These are phyloP conservation scores for Epinotia demarniana DNA, from an alignment of 2,888 invertebrate species.

Conservation along the genomic window DNA sequence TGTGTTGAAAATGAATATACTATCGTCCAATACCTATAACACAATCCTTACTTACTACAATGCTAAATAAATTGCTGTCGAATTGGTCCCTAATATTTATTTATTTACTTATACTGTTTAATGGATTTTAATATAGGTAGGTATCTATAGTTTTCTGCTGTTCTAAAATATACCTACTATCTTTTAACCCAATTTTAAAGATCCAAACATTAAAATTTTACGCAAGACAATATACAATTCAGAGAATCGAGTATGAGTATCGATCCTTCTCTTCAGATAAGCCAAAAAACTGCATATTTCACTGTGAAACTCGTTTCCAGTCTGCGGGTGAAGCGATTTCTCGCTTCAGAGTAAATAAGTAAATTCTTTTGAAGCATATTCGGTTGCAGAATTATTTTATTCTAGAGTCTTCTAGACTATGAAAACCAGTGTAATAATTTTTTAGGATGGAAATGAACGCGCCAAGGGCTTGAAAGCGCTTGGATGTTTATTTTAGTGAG, in stretches of 20 bases:
- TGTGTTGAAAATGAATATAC: too few relatives aligned
- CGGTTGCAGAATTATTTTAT: slow-evolving; percentile 34
- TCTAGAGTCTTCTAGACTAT: slow-evolving; percentile 22
- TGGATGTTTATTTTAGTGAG: slow-evolving; percentile 34
- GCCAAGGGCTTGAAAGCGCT: slow-evolving; percentile 29
- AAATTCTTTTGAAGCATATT: slow-evolving; percentile 33
- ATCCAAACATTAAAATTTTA: background rate
- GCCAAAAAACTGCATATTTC: slow-evolving; percentile 21
- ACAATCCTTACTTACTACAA: too few relatives aligned
- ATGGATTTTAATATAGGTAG: too few relatives aligned
- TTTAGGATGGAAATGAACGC: slow-evolving; percentile 27
- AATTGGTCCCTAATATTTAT: too few relatives aligned
- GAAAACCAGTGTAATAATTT: slow-evolving; percentile 22
- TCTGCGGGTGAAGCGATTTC: slow-evolving; percentile 27
- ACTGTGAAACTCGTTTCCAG: slow-evolving; percentile 16
- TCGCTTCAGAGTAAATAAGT: slow-evolving; percentile 27
- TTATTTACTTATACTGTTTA: too few relatives aligned
- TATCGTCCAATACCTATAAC: too few relatives aligned
- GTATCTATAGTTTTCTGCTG: too few relatives aligned
- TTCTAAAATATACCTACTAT: too few relatives aligned
- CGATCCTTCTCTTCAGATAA: background rate
- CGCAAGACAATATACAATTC: background rate
- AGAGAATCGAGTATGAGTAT: background rate
- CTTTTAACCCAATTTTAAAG: too few relatives aligned
- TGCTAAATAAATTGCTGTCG: too few relatives aligned